phyloP scores from a whole-genome alignment of 2,888 invertebrate genomes.

The Eumerus sabulonum region DNA sequence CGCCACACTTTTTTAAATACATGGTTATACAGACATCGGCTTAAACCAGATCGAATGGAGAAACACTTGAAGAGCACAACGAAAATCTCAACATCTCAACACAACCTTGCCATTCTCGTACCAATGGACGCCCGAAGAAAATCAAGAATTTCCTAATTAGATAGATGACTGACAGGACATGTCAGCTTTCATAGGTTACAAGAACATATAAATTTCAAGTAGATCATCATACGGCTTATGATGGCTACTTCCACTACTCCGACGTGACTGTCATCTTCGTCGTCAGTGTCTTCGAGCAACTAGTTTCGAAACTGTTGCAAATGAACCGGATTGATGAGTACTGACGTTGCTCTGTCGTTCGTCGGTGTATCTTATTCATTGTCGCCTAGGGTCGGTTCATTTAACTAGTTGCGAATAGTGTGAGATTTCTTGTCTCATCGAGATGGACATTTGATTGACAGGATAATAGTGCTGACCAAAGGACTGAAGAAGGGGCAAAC shows the following conservation, averaged over 20 bases:
- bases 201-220: constrained; percentile 37
- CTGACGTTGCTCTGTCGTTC: no score
- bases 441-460: constrained; percentile 66
- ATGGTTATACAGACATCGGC: constrained; percentile 1
- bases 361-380: constrained; percentile 27
- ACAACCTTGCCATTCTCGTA: constrained; percentile 37
- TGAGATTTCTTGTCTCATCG: constrained; percentile 9
- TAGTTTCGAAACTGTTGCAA: constrained; percentile 41
- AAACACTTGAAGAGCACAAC: constrained; percentile 14
- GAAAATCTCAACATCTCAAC: no score
- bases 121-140: no score
- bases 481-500: constrained; percentile 43
- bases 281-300: no score
- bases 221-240: constrained; percentile 35
- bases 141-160: constrained; percentile 12
- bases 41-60: constrained; percentile 49
- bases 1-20: no score
- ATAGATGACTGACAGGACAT: constrained; percentile 51
- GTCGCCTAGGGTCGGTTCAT: constrained; percentile 34
- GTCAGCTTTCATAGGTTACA: constrained; percentile 40
- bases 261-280: no score
- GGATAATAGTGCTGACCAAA: constrained; percentile 49
- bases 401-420: no score
- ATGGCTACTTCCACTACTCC: background rate
- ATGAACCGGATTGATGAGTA: constrained; percentile 48